These are phyloP conservation scores for Brenthis hecate DNA, from an alignment of 2,888 invertebrate species.

Conservation along the genomic window DNA sequence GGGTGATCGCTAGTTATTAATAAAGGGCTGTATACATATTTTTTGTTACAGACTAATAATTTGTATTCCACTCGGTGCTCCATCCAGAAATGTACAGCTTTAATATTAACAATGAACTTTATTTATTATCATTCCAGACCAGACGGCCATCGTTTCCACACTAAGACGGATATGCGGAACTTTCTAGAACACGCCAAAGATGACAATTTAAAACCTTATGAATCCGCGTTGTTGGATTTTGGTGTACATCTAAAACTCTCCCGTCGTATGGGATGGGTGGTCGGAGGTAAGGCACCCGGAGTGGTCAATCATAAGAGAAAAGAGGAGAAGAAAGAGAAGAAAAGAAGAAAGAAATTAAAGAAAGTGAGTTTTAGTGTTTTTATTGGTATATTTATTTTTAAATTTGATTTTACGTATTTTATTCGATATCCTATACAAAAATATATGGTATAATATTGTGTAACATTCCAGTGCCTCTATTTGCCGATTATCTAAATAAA, in stretches of 20 bases:
- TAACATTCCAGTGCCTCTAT: too few relatives aligned
- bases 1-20: too few relatives aligned
- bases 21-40: too few relatives aligned
- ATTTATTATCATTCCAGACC: slow-evolving; percentile 54
- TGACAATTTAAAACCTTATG: slow-evolving; percentile 50
- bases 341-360: slow-evolving; percentile 37
- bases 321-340: slow-evolving; percentile 44
- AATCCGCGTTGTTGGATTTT: slow-evolving; percentile 66
- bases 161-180: slow-evolving; percentile 68
- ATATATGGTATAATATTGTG: too few relatives aligned
- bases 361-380: slow-evolving; percentile 16
- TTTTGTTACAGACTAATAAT: too few relatives aligned
- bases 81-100: too few relatives aligned
- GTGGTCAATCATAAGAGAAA: not conserved
- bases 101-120: too few relatives aligned
- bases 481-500: too few relatives aligned
- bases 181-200: slow-evolving; percentile 57
- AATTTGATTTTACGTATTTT: too few relatives aligned
- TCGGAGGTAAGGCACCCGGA: slow-evolving; percentile 6
- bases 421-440: too few relatives aligned
- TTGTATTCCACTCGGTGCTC: too few relatives aligned
- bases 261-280: slow-evolving; percentile 71
- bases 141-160: slow-evolving; percentile 68
- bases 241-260: slow-evolving; percentile 73
- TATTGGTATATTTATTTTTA: not conserved